These are phyloP conservation scores for Brachirus orientalis DNA, from an alignment of 2,113 vertebrate species.

Conservation along the genomic window DNA sequence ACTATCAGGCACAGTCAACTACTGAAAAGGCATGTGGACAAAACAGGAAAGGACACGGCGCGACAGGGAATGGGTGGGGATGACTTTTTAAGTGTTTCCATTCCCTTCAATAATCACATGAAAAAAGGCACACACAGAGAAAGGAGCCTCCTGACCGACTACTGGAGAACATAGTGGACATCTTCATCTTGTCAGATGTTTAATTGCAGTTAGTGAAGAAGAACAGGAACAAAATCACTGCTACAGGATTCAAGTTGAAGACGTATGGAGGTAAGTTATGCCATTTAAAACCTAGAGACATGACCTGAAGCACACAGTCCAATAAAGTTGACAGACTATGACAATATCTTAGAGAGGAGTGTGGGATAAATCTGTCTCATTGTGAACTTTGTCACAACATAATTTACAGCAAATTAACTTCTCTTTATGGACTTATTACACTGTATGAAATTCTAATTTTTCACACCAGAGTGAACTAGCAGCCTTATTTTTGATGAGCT, in stretches of 20 bases:
- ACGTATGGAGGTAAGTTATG: slow-evolving; percentile 73
- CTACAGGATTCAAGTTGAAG: slow-evolving; percentile 14
- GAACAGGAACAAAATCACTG: slow-evolving; percentile 17
- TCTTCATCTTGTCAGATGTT: slow-evolving; percentile 2
- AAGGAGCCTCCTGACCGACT: slow-evolving; percentile 23
- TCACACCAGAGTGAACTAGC: too few species aligned
- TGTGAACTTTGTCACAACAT: too few species aligned
- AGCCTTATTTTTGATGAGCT: too few species aligned
- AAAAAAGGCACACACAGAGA: slow-evolving; percentile 46
- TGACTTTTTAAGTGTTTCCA: slow-evolving; percentile 64
- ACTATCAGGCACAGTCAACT: neutral
- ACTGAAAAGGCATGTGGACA: slow-evolving; percentile 42
- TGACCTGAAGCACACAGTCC: neutral
- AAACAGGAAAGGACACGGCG: slow-evolving; percentile 77
- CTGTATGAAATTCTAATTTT: too few species aligned
- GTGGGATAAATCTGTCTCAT: too few species aligned
- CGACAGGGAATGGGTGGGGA: slow-evolving; percentile 75
- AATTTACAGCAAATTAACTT: too few species aligned
- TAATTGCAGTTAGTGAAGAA: slow-evolving; percentile 2
- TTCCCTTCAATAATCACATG: slow-evolving; percentile 69
- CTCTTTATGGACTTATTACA: too few species aligned
- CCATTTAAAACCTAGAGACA: neutral
- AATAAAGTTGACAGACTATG: too few species aligned
- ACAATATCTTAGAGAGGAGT: too few species aligned
- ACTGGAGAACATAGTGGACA: slow-evolving; percentile 37